Base-by-base conservation (phyloP, 2,888 invertebrate species). In the Epinotia nisella region DNA sequence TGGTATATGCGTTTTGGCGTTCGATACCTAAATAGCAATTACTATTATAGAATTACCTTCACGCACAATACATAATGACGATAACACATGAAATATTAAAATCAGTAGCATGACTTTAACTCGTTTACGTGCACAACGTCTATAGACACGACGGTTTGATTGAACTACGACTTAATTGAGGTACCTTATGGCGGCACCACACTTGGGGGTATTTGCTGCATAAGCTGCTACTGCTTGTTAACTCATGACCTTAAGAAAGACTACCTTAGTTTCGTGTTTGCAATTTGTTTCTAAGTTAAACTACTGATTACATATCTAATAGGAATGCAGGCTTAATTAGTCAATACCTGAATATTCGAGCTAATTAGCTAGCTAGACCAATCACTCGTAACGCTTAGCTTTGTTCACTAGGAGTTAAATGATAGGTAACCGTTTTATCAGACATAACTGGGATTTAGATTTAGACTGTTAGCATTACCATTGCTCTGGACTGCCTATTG, bases 321-420 rank as follows among this genome's bases (percentile, higher is more conserved):
- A 17, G 17, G n/a, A 29, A 1, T 51, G 49, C 29, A 11, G 15
- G n/a, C 15, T 29, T 7, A n/a, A 11, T 51, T 29, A 29, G 24
- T 49, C 49, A 17, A 17, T 49, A 51, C 41, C 51, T 11, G 62
- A 51, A 64, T 29, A 51, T 49, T 51, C 49, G 62, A n/a, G 62
- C 62, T 17, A 64, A 64, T 64, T 45, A 24, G 29, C 55, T 35
- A 17, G 49, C 17, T 62, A 62, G 49, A 29, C 53, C 53, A 65
- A 65, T 65, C 53, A 65, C 35, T 53, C 35, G 35, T 13, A 53
- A 17, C 7, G 35, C 39, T 45, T 61, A 60, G n/a, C 39, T 62
- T 49, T 64, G 64, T 53, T 53, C 35, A 51, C 65, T 19, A 7
- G 19, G 19, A 39, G 51, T 65, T 39, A 29, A 53, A 64, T 64